phyloP scores from a whole-genome alignment of 2,888 invertebrate species.

The Ormyrus thymus region DNA sequence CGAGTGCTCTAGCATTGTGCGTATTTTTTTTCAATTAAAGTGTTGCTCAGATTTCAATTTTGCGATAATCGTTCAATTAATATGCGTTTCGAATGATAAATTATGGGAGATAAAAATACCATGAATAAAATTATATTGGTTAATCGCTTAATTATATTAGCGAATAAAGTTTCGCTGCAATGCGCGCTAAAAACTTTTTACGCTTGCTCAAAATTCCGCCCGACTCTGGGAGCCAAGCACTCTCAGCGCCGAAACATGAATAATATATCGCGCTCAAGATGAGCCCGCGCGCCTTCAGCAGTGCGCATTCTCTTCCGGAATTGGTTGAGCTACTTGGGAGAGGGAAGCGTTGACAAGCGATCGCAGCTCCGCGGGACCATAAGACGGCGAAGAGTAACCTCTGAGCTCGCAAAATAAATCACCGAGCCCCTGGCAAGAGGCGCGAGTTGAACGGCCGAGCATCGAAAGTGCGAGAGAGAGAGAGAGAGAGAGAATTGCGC shows the following conservation, averaged over 20 bases:
- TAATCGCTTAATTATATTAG: conserved; percentile 32
- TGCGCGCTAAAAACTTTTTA: too few species aligned
- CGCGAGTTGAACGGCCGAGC: conserved; percentile 35
- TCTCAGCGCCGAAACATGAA: too few species aligned
- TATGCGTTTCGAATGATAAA: conserved; percentile 22
- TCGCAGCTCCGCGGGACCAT: neutral
- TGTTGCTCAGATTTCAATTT: conserved; percentile 32
- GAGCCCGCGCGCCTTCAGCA: too few species aligned
- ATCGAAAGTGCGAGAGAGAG: conserved; percentile 10
- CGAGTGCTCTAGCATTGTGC: too few species aligned
- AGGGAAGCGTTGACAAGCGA: neutral
- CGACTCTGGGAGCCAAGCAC: too few species aligned
- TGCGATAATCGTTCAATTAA: conserved; percentile 26
- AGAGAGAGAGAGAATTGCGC: conserved; percentile 52
- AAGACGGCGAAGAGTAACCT: neutral
- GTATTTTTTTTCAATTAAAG: too few species aligned
- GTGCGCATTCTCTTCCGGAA: too few species aligned
- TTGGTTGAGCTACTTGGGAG: too few species aligned
- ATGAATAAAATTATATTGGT: conserved; percentile 37
- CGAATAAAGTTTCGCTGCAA: neutral
- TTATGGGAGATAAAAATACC: conserved; percentile 14
- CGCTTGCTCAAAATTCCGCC: too few species aligned
- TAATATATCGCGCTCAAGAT: too few species aligned
- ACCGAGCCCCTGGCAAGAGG: conserved; percentile 25
- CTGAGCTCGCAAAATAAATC: conserved; percentile 27